These are phyloP conservation scores for Cyrtonyx montezumae DNA, from an alignment of 2,113 vertebrate genomes.

Conservation along the genomic window DNA sequence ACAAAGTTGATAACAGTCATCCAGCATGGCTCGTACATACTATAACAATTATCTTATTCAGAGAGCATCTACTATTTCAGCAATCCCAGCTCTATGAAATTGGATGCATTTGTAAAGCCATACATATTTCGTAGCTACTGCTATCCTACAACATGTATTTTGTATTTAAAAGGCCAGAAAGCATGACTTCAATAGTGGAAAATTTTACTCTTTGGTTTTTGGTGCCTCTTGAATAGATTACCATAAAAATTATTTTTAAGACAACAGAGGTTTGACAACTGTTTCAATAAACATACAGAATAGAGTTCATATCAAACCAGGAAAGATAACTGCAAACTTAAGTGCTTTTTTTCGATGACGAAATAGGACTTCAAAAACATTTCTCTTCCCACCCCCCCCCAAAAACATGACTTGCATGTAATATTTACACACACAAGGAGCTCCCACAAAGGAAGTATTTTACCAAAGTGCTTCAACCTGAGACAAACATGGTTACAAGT, in stretches of 20 bases:
- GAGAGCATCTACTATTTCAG: neutral
- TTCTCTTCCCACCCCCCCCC: neutral
- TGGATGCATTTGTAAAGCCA: neutral
- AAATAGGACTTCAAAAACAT: neutral
- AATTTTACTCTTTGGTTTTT: slow-evolving; percentile 26
- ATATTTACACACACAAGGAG: neutral
- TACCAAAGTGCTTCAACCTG: neutral
- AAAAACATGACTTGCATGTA: neutral
- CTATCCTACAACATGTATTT: neutral
- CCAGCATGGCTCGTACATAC: neutral
- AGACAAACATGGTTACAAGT: neutral
- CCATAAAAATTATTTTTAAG: slow-evolving; percentile 26
- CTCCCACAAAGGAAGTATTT: neutral
- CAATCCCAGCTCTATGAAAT: neutral
- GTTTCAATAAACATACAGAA: neutral
- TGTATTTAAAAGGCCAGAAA: neutral
- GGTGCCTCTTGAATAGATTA: slow-evolving; percentile 33
- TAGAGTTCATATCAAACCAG: neutral
- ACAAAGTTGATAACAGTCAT: slow-evolving; percentile 9
- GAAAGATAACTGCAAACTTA: neutral
- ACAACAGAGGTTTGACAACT: slow-evolving; percentile 34
- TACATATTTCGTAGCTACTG: neutral
- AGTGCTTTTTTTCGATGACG: neutral
- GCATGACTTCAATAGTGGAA: neutral
- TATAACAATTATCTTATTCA: slow-evolving; percentile 24